phyloP scores from a whole-genome alignment of 64 coral and sea anemone species.

The Actinia tenebrosa region DNA sequence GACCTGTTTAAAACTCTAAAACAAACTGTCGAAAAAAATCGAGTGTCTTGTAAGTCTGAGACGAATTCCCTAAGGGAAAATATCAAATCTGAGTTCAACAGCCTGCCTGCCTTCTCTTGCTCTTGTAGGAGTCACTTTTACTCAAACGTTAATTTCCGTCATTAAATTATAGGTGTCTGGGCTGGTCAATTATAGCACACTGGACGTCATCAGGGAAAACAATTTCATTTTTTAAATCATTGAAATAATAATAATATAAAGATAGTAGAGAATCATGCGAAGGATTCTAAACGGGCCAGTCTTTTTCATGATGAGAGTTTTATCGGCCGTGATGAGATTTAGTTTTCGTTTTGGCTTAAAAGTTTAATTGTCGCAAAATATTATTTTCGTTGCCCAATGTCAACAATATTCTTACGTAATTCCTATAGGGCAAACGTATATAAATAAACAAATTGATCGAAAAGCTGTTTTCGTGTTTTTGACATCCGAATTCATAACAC shows the following conservation, averaged over 20 bases:
- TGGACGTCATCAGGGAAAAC: neutral
- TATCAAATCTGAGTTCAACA: neutral
- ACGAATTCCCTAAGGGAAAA: neutral
- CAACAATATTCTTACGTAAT: neutral
- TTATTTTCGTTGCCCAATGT: neutral
- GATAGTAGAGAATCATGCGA: neutral
- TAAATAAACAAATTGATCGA: neutral
- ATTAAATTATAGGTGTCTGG: neutral
- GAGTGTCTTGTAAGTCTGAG: neutral
- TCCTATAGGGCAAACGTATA: neutral
- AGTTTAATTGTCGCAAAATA: too few species aligned
- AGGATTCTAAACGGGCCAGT: neutral
- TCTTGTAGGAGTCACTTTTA: neutral
- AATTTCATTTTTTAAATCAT: neutral
- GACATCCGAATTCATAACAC: constrained; percentile 3
- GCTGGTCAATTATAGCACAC: neutral
- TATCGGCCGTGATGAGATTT: too few species aligned
- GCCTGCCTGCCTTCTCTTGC: neutral
- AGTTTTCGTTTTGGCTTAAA: too few species aligned
- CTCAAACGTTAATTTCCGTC: neutral
- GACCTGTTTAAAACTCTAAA: too few species aligned
- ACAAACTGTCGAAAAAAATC: neutral
- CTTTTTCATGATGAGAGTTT: too few species aligned
- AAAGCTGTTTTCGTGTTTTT: neutral
- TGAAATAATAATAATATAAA: neutral